Conservation (phyloP, 2,113 vertebrate species). For the Plecotus auritus region DNA sequence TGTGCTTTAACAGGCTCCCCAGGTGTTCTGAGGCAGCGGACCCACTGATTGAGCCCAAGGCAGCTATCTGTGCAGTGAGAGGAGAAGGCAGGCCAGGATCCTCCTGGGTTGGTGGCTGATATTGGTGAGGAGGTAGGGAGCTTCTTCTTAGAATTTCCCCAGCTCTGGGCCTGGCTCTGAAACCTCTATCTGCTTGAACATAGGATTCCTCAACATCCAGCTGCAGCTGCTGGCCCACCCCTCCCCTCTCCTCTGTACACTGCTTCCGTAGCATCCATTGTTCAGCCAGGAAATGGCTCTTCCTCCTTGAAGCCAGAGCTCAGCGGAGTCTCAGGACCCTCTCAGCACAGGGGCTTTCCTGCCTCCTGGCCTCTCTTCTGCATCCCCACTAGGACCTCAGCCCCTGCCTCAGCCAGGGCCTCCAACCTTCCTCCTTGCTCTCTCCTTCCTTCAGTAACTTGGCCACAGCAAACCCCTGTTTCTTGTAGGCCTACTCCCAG, state of each 20-base stretch:
- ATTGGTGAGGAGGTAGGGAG: not conserved
- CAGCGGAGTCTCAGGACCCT: slow-evolving; percentile 27
- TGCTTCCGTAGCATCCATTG: slow-evolving; percentile 68
- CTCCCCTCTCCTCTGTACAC: slow-evolving; percentile 58
- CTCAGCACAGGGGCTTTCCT: slow-evolving; percentile 40
- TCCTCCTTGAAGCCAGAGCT: slow-evolving; percentile 65
- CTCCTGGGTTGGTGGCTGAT: not conserved
- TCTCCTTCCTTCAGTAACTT: not conserved
- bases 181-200: not conserved
- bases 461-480: not conserved
- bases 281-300: slow-evolving; percentile 70
- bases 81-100: not conserved
- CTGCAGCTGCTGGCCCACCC: slow-evolving; percentile 47
- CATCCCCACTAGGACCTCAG: not conserved
- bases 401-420: not conserved
- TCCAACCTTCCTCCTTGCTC: not conserved
- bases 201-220: slow-evolving; percentile 55
- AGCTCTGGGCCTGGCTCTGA: not conserved
- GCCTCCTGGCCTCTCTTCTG: not conserved
- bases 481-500: not conserved
- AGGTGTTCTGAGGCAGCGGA: not conserved
- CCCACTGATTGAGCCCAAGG: not conserved
- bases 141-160: slow-evolving; percentile 43
- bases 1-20: not conserved
- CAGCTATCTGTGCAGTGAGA: not conserved